Evolutionary conservation across 1,140 invertebrate species (phyloP), one percentile per base, ranked within the genome.

Genomic region (Drosophila serrata): DNA sequence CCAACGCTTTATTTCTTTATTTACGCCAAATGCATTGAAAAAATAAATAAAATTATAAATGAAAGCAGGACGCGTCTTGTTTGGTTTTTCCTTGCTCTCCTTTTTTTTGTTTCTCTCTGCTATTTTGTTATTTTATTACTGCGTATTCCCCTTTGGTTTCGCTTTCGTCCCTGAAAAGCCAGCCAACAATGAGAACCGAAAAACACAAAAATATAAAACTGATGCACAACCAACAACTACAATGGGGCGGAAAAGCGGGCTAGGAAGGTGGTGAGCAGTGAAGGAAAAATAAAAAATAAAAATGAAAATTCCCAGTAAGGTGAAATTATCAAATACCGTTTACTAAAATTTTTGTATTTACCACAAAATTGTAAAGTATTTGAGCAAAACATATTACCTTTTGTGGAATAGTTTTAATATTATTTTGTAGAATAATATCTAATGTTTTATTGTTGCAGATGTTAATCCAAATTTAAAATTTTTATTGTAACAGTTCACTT

Each of bases 1-100:
- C 60, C 69, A 74, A 62, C 69, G 63, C 70, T 84, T 85, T 81
- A 78, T 61, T 85, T 69, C 81, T 81, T 85, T 85, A 85, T 85
- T 85, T 85, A 79, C 82, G 45, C 77, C 75, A 69, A 85, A 85
- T 85, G 81, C 81, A 85, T 85, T 88, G 84, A 77, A 75, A 80
- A 87, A 80, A 87, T 88, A 87, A 88, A 87, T 80, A 87, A 90
- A 90, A 90, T 90, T 90, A 90, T 90, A 90, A 90, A 85, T 85
- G 81, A 85, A 88, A 73, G 82, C 76, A 67, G 74, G 67, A 72
- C 69, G 69, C 69, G 55, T 73, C 69, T 73, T 59, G 65, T 72
- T 73, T 73, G 69, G 43, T 27, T 73, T 70, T 74, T 81, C 79
- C 69, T 33, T 78, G 56, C 64, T 69, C 48, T 64, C 58, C n/a